Conservation (phyloP, 2,888 invertebrate genomes). For the Coenonympha glycerion region DNA sequence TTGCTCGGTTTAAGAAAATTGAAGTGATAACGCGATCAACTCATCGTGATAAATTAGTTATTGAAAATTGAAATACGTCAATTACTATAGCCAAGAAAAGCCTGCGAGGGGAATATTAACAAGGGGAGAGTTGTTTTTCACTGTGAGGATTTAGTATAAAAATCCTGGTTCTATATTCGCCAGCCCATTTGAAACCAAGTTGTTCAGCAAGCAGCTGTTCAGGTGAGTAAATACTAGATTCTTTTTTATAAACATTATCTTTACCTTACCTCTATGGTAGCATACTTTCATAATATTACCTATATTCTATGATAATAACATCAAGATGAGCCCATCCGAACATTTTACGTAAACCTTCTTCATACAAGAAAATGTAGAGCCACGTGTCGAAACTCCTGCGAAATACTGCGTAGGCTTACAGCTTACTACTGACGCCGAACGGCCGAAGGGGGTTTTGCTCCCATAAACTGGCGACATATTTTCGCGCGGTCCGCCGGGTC, state of each 20-base stretch:
- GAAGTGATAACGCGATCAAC: constrained; percentile 47
- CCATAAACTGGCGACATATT: too few relatives aligned
- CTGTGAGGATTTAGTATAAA: constrained; percentile 48
- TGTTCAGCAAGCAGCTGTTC: constrained; percentile 7
- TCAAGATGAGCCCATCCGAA: too few relatives aligned
- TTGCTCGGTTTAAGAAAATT: constrained; percentile 11
- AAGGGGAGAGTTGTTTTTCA: constrained; percentile 58
- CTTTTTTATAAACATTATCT: not conserved
- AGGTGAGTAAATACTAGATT: constrained; percentile 18
- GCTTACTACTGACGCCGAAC: too few relatives aligned
- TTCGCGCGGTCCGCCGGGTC: too few relatives aligned
- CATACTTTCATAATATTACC: too few relatives aligned
- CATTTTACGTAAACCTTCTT: too few relatives aligned
- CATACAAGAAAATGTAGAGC: too few relatives aligned
- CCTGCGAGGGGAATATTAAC: constrained; percentile 69
- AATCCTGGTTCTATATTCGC: constrained; percentile 35
- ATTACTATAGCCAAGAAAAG: constrained; percentile 51
- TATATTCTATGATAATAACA: too few relatives aligned
- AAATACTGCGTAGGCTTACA: too few relatives aligned
- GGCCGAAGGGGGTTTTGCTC: too few relatives aligned
- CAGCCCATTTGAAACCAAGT: constrained; percentile 38
- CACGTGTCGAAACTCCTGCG: too few relatives aligned
- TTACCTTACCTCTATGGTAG: not conserved
- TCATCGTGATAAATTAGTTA: constrained; percentile 45
- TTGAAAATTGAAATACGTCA: constrained; percentile 71